phyloP scores from a whole-genome alignment of 1,140 invertebrate species.

The Oscheius sp. region DNA sequence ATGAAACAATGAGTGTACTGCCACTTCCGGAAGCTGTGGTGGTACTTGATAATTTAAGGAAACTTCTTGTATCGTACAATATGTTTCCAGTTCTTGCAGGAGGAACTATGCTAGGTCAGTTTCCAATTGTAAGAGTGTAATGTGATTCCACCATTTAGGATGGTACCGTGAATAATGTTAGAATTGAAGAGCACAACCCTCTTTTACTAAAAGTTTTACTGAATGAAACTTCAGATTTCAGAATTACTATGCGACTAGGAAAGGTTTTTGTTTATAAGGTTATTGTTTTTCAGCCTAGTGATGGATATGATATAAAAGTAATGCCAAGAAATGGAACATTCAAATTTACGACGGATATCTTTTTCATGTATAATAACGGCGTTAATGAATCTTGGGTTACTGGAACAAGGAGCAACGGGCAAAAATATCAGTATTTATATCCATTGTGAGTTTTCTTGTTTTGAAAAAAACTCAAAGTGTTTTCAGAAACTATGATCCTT shows the following conservation, averaged over 20 bases:
- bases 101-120: neutral
- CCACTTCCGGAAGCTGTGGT: neutral
- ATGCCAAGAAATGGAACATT: neutral
- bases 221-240: too few relatives aligned
- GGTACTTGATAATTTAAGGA: neutral
- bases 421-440: too few relatives aligned
- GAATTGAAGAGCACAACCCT: neutral
- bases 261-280: neutral
- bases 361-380: too few relatives aligned
- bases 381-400: too few relatives aligned
- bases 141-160: neutral
- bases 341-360: neutral
- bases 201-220: too few relatives aligned
- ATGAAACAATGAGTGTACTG: neutral
- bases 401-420: too few relatives aligned
- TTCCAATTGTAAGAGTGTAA: neutral
- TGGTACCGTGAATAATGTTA: neutral
- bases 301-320: neutral
- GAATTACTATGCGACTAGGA: neutral
- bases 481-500: constrained; percentile 13
- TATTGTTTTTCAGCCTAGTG: neutral
- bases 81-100: neutral
- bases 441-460: too few relatives aligned
- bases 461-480: neutral
- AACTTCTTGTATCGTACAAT: neutral